phyloP scores from a whole-genome alignment of 2,888 invertebrate species.

The Sinotaia quadrata region DNA sequence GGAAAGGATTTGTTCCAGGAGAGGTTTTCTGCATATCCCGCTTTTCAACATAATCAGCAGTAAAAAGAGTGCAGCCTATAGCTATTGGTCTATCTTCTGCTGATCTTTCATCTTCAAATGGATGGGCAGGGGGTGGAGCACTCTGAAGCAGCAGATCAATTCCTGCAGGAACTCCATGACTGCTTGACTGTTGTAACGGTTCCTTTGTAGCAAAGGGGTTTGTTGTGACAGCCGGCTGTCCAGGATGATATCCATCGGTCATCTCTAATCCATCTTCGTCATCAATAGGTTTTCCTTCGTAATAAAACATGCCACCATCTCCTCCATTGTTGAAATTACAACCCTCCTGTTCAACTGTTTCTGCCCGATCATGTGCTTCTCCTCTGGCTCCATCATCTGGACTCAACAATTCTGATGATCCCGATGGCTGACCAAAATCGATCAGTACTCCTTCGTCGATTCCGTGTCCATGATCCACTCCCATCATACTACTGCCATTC shows the following conservation, averaged over 20 bases:
- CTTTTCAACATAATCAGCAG: too few relatives aligned
- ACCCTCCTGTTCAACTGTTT: background rate
- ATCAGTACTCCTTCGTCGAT: conserved; percentile 10
- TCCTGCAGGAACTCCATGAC: background rate
- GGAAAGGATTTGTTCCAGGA: too few relatives aligned
- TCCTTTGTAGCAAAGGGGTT: conserved; percentile 22
- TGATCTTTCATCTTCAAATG: background rate
- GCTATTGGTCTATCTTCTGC: background rate
- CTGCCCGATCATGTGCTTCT: too few relatives aligned
- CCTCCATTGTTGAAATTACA: background rate
- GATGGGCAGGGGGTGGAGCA: conserved; percentile 22
- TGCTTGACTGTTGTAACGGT: background rate
- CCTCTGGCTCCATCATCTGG: background rate
- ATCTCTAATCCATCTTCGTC: background rate
- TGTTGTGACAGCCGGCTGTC: background rate
- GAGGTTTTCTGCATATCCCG: too few relatives aligned
- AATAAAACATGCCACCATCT: background rate
- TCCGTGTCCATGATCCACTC: background rate
- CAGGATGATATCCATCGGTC: conserved; percentile 13
- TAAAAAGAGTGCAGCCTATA: conserved; percentile 4
- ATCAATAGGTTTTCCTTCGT: background rate
- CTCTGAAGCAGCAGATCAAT: conserved; percentile 22
- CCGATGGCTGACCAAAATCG: conserved; percentile 16
- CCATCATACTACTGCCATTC: conserved; percentile 10
- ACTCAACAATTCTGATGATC: background rate